Percentiles rank a stretch among this genome's conserved stretches.
Evolutionary conservation across 1,140 invertebrate species (phyloP).

Genomic region (Holcopasites calliopsidis): DNA sequence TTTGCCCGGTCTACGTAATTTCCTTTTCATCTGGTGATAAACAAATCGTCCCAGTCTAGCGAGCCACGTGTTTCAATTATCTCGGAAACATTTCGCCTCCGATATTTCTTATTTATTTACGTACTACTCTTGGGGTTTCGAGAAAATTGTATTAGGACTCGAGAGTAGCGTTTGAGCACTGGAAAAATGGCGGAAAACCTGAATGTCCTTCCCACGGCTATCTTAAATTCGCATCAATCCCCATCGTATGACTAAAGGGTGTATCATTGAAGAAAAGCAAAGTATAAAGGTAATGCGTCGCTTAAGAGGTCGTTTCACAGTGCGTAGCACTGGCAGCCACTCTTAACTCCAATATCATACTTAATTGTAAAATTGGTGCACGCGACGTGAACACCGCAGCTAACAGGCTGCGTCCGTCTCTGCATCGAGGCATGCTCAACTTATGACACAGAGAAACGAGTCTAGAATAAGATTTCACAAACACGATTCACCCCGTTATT

Average conservation of each 20-base stretch:
- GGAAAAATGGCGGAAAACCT: too few species aligned
- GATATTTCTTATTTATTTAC: neutral
- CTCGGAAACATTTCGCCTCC: neutral
- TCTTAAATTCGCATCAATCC: neutral
- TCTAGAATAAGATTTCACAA: neutral
- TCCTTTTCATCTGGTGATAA: neutral
- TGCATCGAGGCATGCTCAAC: neutral
- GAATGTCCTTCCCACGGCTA: too few species aligned
- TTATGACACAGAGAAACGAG: neutral
- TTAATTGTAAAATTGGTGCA: conserved; percentile 69
- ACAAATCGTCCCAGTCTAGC: neutral
- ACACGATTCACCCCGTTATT: too few species aligned
- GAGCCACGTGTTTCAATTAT: neutral
- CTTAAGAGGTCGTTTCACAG: neutral
- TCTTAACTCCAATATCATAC: conserved; percentile 63
- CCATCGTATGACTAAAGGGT: neutral
- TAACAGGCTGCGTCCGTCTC: conserved; percentile 47
- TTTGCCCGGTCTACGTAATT: neutral
- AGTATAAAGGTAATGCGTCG: conserved; percentile 2
- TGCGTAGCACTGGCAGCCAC: neutral
- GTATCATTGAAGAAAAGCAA: neutral
- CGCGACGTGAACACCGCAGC: neutral
- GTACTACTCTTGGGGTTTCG: neutral
- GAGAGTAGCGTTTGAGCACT: too few species aligned
- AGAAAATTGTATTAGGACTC: too few species aligned